phyloP scores from a whole-genome alignment of 1,140 invertebrate species.

The Lepidurus packardi region DNA sequence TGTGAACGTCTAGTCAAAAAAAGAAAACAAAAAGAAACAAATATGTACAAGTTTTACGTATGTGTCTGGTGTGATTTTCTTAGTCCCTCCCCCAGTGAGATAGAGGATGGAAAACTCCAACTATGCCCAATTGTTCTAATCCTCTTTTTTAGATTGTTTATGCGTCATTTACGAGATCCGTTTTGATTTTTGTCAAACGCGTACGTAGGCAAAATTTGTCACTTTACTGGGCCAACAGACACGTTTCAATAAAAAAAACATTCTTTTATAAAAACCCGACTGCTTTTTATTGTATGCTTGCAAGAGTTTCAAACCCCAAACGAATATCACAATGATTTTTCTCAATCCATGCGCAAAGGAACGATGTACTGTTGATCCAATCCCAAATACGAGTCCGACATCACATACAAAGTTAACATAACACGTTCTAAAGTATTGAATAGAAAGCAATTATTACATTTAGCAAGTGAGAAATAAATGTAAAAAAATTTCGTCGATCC shows the following conservation, averaged over 20 bases:
- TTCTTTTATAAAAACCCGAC: neutral
- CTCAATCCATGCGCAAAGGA: constrained; percentile 44
- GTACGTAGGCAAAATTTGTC: constrained; percentile 17
- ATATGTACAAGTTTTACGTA: neutral
- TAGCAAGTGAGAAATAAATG: constrained; percentile 22
- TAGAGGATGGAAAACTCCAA: neutral
- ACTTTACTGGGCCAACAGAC: constrained; percentile 1
- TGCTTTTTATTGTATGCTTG: neutral
- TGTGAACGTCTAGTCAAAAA: neutral
- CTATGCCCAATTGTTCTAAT: neutral
- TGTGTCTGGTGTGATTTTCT: neutral
- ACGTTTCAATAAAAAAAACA: constrained; percentile 11
- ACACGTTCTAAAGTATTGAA: constrained; percentile 56
- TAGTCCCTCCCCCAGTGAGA: neutral
- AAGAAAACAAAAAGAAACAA: neutral
- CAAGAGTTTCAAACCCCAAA: neutral
- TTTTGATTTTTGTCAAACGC: constrained; percentile 1
- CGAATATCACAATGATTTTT: neutral
- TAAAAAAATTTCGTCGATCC: constrained; percentile 31
- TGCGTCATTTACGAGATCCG: neutral
- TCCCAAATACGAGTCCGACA: constrained; percentile 91
- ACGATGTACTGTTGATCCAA: constrained; percentile 87
- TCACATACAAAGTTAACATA: constrained; percentile 74
- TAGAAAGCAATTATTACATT: neutral
- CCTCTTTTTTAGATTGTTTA: neutral